Conservation (phyloP, 2,797 vertebrate genomes). For the Merluccius polli region DNA sequence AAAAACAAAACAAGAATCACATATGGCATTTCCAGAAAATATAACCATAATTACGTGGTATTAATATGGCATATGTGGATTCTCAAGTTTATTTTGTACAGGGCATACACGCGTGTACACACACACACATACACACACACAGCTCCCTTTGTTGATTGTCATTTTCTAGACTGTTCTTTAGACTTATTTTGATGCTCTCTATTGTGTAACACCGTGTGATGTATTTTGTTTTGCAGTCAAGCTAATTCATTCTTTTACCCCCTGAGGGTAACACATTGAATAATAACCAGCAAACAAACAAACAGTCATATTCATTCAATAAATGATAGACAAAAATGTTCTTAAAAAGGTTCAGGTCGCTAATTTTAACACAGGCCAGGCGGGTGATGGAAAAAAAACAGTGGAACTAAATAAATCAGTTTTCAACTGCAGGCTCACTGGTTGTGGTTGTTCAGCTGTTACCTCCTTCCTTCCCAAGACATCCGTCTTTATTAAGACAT, state of each 20-base stretch:
- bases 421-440: neutral
- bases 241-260: neutral
- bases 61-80: neutral
- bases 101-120: neutral
- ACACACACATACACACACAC: neutral
- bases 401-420: neutral
- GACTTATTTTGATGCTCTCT: too few species aligned
- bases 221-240: neutral
- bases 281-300: neutral
- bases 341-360: neutral
- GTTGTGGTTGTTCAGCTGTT: neutral
- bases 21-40: too few species aligned
- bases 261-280: neutral
- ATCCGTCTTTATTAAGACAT: conserved; percentile 57
- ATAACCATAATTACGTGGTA: neutral
- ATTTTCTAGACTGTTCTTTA: too few species aligned
- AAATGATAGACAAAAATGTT: neutral
- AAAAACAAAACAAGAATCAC: too few species aligned
- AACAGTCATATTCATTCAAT: neutral
- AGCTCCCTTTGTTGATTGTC: neutral
- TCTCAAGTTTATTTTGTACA: neutral
- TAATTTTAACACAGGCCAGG: too few species aligned
- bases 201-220: too few species aligned
- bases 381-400: neutral
- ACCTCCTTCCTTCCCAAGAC: conserved; percentile 24